These are phyloP conservation scores for Circaetus cinerascens DNA, from an alignment of 2,113 vertebrate species.

Conservation along the genomic window DNA sequence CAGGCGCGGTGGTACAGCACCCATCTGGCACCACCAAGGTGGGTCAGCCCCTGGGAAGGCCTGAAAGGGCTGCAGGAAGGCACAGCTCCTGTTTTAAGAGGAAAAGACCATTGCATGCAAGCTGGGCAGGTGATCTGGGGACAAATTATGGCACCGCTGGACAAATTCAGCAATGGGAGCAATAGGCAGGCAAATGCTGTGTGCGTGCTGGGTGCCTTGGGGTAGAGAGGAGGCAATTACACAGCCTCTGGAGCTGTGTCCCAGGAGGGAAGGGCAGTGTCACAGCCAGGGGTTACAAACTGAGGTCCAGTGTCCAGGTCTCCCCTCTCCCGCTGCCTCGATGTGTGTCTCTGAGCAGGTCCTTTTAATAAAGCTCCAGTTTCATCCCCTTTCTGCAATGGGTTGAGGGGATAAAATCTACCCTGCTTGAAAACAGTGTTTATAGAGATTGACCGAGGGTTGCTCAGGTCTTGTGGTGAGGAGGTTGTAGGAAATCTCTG, in stretches of 20 bases:
- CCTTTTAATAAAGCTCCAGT: neutral
- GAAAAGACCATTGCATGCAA: neutral
- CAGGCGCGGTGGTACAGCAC: accelerated
- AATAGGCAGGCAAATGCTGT: neutral
- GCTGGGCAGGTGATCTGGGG: neutral
- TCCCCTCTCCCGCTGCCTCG: neutral
- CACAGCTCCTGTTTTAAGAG: neutral
- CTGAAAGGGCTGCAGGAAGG: neutral
- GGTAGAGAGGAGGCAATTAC: neutral
- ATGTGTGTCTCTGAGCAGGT: neutral
- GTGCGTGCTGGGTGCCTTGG: neutral
- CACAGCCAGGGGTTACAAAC: neutral
- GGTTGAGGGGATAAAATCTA: neutral
- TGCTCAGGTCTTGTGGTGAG: neutral
- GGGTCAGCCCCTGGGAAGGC: neutral
- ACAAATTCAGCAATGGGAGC: neutral
- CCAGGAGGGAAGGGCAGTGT: neutral
- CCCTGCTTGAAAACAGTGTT: neutral
- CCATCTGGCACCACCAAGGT: neutral
- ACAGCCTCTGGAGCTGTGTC: neutral
- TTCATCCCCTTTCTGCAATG: neutral
- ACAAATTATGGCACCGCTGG: neutral
- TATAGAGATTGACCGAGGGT: neutral
- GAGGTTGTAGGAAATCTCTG: neutral
- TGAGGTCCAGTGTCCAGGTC: neutral